Base-by-base conservation (phyloP, 2,797 vertebrate genomes). In the Rhinoraja longicauda region DNA sequence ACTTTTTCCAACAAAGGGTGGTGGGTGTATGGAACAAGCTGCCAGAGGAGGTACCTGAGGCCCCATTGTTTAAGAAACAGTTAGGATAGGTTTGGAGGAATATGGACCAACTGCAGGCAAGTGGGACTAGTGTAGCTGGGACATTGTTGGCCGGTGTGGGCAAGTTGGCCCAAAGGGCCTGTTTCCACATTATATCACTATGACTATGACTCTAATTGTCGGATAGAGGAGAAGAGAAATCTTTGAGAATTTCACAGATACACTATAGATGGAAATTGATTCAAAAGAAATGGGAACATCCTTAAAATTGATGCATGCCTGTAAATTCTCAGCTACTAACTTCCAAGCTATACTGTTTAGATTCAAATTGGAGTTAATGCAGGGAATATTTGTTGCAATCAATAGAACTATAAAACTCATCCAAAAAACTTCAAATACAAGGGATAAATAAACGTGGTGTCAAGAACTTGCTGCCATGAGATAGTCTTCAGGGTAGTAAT, bases 381-480 rank as follows among this genome's bases (percentile, higher is more conserved):
- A 67, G n/a, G n/a, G 75, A 92, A 81, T 93, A 93, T 79, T 86
- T 93, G 73, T 81, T 92, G 79, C n/a, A 90, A 39, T 64, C 59
- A 70, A 90, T 2, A 90, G 29, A n/a, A 70, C 9, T 90, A 77
- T 67, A 76, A 78, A 67, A 57, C 67, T 67, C n/a, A 57, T 90
- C 59, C 32, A 90, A 21, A 62, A 90, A 90, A 19, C 62, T 67
- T 70, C 39, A 90, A 36, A 70, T 17, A 29, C 36, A 67, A 78
- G 79, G 92, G 26, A 93, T 75, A 93, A 93, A 94, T 92, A 93
- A 92, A 93, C 73, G 93, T 45, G 93, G 94, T 93, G 90, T 93
- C 59, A 93, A 53, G 78, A 93, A 92, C 26, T 59, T 86, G 70
- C 93, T 93, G 93, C 92, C 86, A 81, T 67, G 45, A 90, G 91